A percentile compares a stretch with the other conserved stretches of the same genome.
These are phyloP conservation scores for Globodera ellingtonae DNA, from an alignment of 1,140 invertebrate genomes.

Conservation along the genomic window DNA sequence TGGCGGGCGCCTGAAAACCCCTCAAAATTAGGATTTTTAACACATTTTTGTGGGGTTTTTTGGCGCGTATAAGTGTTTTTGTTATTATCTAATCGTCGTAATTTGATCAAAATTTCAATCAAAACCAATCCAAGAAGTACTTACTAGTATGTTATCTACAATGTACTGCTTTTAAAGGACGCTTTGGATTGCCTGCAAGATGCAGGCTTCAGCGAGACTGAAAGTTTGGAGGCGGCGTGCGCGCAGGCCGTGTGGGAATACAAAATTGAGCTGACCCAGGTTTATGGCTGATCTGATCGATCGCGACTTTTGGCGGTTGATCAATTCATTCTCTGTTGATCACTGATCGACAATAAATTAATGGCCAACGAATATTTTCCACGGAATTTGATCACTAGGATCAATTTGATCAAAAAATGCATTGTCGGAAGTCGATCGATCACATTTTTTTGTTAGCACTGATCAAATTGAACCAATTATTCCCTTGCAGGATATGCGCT, in stretches of 20 bases:
- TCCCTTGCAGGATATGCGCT: slow-evolving; percentile 75
- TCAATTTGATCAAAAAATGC: neutral
- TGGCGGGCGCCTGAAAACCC: too few species aligned
- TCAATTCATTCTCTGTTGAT: neutral
- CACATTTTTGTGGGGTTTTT: too few species aligned
- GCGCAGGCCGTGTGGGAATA: slow-evolving; percentile 62
- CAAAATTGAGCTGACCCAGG: slow-evolving; percentile 49
- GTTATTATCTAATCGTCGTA: too few species aligned
- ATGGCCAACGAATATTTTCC: too few species aligned
- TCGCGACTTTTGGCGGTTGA: neutral
- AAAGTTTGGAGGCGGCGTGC: slow-evolving; percentile 47
- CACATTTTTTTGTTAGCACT: slow-evolving; percentile 10
- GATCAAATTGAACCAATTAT: slow-evolving; percentile 72
- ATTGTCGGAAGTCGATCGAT: neutral
- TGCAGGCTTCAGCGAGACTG: slow-evolving; percentile 54
- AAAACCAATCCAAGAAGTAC: too few species aligned
- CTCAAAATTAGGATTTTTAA: too few species aligned
- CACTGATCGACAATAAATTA: neutral
- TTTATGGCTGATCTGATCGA: neutral
- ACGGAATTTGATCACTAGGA: neutral
- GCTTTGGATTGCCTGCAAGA: slow-evolving; percentile 64
- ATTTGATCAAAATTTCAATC: too few species aligned
- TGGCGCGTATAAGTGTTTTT: too few species aligned
- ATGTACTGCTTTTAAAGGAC: slow-evolving; percentile 56
- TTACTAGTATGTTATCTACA: too few species aligned